A percentile compares a stretch with the other conserved stretches of the same genome.
These are phyloP conservation scores for Mesocricetus auratus DNA, from an alignment of 2,113 vertebrate genomes.

Conservation along the genomic window DNA sequence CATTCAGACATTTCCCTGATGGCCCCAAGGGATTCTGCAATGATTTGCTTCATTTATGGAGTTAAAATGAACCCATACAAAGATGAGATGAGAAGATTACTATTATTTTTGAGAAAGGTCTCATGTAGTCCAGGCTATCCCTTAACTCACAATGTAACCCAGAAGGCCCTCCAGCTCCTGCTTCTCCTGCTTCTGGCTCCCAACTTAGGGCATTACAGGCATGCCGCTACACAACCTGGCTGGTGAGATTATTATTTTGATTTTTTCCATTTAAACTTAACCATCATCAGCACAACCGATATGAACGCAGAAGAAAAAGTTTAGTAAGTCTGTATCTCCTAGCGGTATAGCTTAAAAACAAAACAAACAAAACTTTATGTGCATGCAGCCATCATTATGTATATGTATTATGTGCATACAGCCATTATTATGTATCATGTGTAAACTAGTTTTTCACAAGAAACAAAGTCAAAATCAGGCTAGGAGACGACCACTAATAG, in stretches of 20 bases:
- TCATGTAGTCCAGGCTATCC: neutral
- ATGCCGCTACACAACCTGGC: too few species aligned
- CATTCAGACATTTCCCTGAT: conserved; percentile 35
- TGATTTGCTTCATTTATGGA: too few species aligned
- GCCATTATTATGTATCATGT: neutral
- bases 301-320: neutral
- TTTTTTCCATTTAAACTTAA: conserved; percentile 39
- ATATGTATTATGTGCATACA: neutral
- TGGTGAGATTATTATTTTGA: neutral
- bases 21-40: neutral
- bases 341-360: conserved; percentile 51
- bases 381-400: conserved; percentile 1
- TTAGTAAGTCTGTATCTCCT: neutral
- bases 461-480: neutral
- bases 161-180: neutral
- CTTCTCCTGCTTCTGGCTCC: neutral
- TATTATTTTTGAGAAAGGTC: neutral
- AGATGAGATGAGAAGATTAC: neutral
- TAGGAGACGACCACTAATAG: neutral
- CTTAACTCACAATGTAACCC: neutral
- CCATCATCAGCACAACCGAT: neutral
- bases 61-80: neutral
- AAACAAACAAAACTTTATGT: conserved; percentile 43
- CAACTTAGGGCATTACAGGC: neutral
- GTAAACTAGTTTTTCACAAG: neutral